These are phyloP conservation scores for Drosophila fungiperda DNA, from an alignment of 2,888 invertebrate species.

Conservation along the genomic window DNA sequence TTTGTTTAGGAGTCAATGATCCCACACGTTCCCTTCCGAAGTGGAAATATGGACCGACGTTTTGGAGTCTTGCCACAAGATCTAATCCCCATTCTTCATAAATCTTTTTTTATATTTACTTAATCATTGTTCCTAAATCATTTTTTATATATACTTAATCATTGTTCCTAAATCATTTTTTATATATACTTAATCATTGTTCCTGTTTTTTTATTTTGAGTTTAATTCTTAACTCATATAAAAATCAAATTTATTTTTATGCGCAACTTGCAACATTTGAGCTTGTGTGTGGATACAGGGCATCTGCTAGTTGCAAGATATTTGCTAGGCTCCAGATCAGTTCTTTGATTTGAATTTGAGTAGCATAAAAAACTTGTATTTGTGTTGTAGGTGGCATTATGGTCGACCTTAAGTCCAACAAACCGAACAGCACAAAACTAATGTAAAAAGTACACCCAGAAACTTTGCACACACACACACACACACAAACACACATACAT, in stretches of 20 bases:
- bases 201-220: fast-evolving
- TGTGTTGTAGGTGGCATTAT: slow-evolving; percentile 27
- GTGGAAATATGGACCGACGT: too few relatives aligned
- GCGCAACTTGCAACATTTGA: background rate
- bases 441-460: slow-evolving; percentile 14
- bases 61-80: too few relatives aligned
- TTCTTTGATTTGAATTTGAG: background rate
- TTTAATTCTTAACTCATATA: background rate
- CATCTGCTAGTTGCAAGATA: background rate
- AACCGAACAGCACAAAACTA: slow-evolving; percentile 24
- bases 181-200: too few relatives aligned
- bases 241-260: background rate
- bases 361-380: background rate
- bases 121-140: too few relatives aligned
- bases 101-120: too few relatives aligned
- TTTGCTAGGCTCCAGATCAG: background rate
- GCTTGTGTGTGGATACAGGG: background rate
- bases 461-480: background rate
- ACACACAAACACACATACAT: background rate
- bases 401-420: slow-evolving; percentile 33
- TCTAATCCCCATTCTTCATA: too few relatives aligned
- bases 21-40: too few relatives aligned
- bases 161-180: too few relatives aligned
- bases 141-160: too few relatives aligned
- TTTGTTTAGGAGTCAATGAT: too few relatives aligned